Percentiles rank a stretch among this genome's conserved stretches.
Conservation (phyloP, 2,888 invertebrate species). For the Leucoma salicis region DNA sequence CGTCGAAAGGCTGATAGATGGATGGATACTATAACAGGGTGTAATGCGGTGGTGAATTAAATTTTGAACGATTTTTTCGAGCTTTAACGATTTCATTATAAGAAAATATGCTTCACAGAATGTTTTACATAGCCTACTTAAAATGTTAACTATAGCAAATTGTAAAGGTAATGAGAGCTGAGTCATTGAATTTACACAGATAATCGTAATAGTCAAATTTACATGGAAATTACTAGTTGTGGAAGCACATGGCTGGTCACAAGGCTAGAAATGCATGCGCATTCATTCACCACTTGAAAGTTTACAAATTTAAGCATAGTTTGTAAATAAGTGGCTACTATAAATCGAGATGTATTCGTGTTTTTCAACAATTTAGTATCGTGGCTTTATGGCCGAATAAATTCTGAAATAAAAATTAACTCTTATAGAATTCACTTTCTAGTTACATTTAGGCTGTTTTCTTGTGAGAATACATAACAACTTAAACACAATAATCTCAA, state of each 20-base stretch:
- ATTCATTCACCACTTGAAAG: constrained; percentile 24
- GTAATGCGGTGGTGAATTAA: no score
- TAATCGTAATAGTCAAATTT: constrained; percentile 5
- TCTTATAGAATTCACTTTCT: no score
- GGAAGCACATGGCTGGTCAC: constrained; percentile 30
- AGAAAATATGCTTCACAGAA: no score
- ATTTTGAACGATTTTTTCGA: no score
- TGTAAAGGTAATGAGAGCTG: constrained; percentile 4
- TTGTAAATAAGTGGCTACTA: constrained; percentile 54
- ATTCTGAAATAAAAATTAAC: no score
- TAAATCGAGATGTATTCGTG: constrained; percentile 52
- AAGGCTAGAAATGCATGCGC: constrained; percentile 27
- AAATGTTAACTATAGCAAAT: not conserved
- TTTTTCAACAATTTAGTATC: constrained; percentile 46
- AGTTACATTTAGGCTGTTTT: no score
- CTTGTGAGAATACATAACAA: no score
- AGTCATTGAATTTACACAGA: constrained; percentile 9
- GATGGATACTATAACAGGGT: no score
- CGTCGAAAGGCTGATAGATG: no score
- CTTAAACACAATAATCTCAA: no score
- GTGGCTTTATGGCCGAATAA: no score
- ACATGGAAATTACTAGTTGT: constrained; percentile 8
- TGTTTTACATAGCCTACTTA: constrained; percentile 11
- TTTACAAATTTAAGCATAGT: constrained; percentile 55
- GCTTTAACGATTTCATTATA: no score